These are phyloP conservation scores for Bradypus variegatus DNA, from an alignment of 2,797 vertebrate genomes.

Conservation along the genomic window DNA sequence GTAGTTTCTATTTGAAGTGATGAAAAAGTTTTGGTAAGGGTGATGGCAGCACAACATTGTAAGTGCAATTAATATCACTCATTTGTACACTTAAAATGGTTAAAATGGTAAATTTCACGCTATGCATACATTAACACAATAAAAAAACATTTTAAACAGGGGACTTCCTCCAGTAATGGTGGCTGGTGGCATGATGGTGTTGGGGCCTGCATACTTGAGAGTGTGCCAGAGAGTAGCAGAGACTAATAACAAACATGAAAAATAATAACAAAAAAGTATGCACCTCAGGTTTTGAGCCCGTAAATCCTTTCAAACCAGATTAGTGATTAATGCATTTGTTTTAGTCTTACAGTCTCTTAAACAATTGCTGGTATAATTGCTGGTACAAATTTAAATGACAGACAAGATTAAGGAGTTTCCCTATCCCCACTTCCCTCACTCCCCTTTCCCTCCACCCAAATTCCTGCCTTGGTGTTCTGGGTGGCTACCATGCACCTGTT, in stretches of 20 bases:
- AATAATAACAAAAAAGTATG: slow-evolving; percentile 47
- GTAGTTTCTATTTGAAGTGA: no score
- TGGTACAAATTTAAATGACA: slow-evolving; percentile 70
- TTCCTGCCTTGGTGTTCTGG: slow-evolving; percentile 63
- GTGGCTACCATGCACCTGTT: slow-evolving; percentile 69
- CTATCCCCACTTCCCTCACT: background rate
- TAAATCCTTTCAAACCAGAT: slow-evolving; percentile 76
- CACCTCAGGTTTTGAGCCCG: slow-evolving; percentile 67
- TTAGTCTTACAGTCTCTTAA: slow-evolving; percentile 74
- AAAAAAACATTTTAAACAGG: no score
- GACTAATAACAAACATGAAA: background rate
- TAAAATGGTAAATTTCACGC: no score
- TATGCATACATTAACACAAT: no score
- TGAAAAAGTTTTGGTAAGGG: no score
- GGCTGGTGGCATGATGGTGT: no score
- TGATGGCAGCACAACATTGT: no score
- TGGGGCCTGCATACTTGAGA: no score
- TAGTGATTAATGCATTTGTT: slow-evolving; percentile 73
- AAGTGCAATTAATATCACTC: no score
- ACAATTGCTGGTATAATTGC: slow-evolving; percentile 76
- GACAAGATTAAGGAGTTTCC: slow-evolving; percentile 63
- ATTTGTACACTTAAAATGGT: no score
- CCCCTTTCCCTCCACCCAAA: slow-evolving; percentile 46
- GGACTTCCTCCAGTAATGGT: no score
- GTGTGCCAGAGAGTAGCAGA: no score